Percentiles rank a stretch among this genome's conserved stretches.
Evolutionary conservation across 2,888 invertebrate genomes (phyloP).

Genomic region (Cantharis rustica): DNA sequence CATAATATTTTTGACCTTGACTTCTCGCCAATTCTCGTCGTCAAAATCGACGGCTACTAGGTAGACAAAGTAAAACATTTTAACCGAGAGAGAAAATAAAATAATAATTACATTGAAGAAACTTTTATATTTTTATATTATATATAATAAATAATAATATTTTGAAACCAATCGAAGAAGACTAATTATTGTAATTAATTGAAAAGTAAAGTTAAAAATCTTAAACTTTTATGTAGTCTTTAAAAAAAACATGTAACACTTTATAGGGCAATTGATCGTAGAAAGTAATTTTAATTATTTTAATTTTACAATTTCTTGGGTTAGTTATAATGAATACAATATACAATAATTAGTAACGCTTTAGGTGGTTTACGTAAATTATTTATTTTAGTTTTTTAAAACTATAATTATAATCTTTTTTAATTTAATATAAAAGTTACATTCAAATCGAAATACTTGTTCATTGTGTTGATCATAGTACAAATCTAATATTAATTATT

Average conservation of each 20-base stretch:
- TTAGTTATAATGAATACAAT: neutral
- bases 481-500: neutral
- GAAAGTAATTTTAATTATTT: neutral
- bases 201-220: neutral
- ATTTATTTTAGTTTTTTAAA: neutral
- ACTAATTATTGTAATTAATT: neutral
- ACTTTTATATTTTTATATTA: too few species aligned
- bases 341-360: neutral
- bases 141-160: neutral
- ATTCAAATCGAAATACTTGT: neutral
- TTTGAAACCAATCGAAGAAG: neutral
- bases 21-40: too few species aligned
- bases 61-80: too few species aligned
- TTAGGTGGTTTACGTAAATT: neutral
- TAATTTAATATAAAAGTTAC: neutral
- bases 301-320: neutral
- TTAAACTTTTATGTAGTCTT: neutral
- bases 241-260: neutral
- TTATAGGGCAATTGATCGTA: neutral
- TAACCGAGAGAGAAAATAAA: neutral
- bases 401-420: neutral
- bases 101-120: neutral
- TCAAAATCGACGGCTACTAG: too few species aligned
- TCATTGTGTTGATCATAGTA: neutral
- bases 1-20: too few species aligned